Evolutionary conservation across 1,140 invertebrate genomes (phyloP).

Genomic region (Penaeus vannamei): DNA sequence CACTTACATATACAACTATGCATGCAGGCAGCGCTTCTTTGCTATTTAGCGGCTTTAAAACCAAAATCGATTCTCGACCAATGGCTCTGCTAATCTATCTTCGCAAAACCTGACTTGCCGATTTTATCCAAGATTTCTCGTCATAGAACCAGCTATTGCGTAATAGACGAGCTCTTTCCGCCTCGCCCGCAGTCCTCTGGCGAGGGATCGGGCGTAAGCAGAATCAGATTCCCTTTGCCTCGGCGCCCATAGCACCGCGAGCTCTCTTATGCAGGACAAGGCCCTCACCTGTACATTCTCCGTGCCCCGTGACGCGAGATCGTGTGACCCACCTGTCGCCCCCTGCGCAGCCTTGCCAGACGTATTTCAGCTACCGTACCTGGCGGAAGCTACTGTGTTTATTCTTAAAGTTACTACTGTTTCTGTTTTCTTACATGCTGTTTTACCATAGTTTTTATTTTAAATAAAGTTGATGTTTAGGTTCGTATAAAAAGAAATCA

Average conservation of each 20-base stretch:
- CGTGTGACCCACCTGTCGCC: constrained; percentile 42
- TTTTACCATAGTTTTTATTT: too few species aligned
- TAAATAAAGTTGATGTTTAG: too few species aligned
- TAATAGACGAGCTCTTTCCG: too few species aligned
- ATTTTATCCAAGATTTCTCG: too few species aligned
- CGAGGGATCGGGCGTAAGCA: neutral
- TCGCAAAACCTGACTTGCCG: too few species aligned
- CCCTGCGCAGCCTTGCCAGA: neutral
- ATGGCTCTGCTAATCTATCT: neutral
- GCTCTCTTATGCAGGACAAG: neutral
- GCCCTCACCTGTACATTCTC: constrained; percentile 20
- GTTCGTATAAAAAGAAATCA: too few species aligned
- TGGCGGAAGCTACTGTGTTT: neutral
- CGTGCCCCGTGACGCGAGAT: neutral
- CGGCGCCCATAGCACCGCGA: neutral
- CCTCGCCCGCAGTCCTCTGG: too few species aligned
- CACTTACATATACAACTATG: neutral
- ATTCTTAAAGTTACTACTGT: neutral
- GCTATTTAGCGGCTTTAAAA: neutral
- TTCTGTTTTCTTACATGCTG: neutral
- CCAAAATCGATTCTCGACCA: neutral
- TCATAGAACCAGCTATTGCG: too few species aligned
- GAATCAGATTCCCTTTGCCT: neutral
- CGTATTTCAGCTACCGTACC: neutral
- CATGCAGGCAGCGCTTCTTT: neutral